These are phyloP conservation scores for Corvus hawaiiensis DNA, from an alignment of 2,113 vertebrate species.

Conservation along the genomic window DNA sequence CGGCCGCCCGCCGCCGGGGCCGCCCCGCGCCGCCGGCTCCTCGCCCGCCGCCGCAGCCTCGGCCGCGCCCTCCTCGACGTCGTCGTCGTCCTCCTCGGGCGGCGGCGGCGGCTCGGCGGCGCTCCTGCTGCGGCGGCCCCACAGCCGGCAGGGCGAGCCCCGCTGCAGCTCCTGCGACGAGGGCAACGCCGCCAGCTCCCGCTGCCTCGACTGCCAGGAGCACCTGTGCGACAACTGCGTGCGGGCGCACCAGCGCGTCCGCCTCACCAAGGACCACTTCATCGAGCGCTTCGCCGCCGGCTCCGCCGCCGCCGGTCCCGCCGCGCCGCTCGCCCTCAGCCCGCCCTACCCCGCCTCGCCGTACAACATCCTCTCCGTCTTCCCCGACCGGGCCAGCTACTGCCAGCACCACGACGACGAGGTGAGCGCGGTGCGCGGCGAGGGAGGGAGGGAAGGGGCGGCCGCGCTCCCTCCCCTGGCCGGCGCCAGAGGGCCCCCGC, in stretches of 20 bases:
- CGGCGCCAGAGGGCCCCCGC: not conserved
- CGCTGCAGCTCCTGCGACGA: conserved; percentile 90
- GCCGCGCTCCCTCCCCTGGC: not conserved
- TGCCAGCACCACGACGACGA: conserved; percentile 83
- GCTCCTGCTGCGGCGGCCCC: too few species aligned
- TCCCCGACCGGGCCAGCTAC: conserved; percentile 82
- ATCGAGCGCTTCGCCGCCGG: conserved; percentile 79
- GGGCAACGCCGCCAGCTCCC: conserved; percentile 84
- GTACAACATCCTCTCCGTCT: conserved; percentile 82
- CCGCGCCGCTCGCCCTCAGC: conserved; percentile 71
- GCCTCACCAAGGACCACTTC: conserved; percentile 93
- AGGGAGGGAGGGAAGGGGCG: not conserved
- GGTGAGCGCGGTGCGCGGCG: conserved; percentile 58
- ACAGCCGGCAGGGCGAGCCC: conserved; percentile 68
- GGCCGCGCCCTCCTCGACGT: too few species aligned
- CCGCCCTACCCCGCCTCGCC: conserved; percentile 79
- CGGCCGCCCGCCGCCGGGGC: too few species aligned
- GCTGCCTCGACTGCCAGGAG: conserved; percentile 91
- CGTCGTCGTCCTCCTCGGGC: too few species aligned
- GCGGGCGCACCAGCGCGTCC: conserved; percentile 89
- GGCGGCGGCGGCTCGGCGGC: too few species aligned
- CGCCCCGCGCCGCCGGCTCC: too few species aligned
- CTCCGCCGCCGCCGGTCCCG: conserved; percentile 36
- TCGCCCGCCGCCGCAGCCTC: too few species aligned
- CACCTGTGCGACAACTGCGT: conserved; percentile 92